Conservation (phyloP, 2,888 invertebrate genomes). For the Eurytoma californica region DNA sequence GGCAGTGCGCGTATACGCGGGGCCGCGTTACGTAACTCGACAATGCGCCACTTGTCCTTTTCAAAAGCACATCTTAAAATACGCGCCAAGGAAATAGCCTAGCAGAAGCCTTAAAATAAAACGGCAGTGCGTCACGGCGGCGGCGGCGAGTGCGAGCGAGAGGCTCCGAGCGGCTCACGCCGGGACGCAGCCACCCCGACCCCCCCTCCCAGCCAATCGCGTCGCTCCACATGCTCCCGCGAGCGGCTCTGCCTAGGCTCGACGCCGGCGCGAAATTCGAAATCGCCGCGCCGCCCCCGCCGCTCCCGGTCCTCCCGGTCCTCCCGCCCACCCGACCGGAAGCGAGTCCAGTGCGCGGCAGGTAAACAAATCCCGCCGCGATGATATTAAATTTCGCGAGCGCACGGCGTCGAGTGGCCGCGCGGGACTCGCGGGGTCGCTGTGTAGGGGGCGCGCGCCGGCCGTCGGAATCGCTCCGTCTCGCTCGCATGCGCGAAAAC, state of each 20-base stretch:
- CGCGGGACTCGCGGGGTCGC: neutral
- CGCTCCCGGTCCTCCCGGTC: neutral
- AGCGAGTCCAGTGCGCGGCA: too few relatives aligned
- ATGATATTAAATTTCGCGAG: too few relatives aligned
- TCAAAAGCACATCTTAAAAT: slow-evolving; percentile 72
- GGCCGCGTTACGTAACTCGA: slow-evolving; percentile 48
- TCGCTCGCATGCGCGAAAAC: neutral
- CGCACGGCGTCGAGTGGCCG: neutral
- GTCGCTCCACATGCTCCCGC: slow-evolving; percentile 76
- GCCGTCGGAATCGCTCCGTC: neutral
- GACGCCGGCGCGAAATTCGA: slow-evolving; percentile 37
- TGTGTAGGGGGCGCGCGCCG: neutral
- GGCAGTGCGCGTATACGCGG: neutral
- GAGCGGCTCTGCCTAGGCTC: neutral
- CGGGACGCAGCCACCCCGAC: slow-evolving; percentile 36
- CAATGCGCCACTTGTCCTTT: slow-evolving; percentile 63
- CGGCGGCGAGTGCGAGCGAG: slow-evolving; percentile 43
- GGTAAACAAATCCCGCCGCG: too few relatives aligned
- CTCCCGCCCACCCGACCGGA: neutral
- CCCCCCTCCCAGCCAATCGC: slow-evolving; percentile 73
- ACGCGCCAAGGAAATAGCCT: slow-evolving; percentile 75
- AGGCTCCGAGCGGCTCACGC: slow-evolving; percentile 18
- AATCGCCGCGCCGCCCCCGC: neutral
- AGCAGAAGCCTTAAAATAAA: slow-evolving; percentile 72
- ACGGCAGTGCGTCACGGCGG: slow-evolving; percentile 65